phyloP scores from a whole-genome alignment of 2,888 invertebrate genomes.

The Colletes collaris region DNA sequence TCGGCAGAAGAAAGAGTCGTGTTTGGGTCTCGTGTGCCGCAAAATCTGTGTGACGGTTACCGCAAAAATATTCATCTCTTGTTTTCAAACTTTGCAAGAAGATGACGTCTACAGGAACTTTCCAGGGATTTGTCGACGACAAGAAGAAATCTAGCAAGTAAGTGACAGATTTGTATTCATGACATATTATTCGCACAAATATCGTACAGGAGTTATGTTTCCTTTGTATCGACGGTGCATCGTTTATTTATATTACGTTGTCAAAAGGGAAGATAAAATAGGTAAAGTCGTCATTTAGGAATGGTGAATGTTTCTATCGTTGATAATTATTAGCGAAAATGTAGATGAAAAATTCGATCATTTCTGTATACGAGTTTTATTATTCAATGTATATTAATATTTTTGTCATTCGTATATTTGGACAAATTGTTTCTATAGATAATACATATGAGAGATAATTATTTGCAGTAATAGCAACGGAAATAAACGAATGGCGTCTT shows the following conservation, averaged over 20 bases:
- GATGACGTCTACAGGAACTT: constrained; percentile 87
- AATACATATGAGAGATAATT: not conserved
- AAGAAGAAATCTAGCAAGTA: constrained; percentile 88
- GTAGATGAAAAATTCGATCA: not conserved
- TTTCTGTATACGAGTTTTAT: constrained; percentile 18
- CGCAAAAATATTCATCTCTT: constrained; percentile 21
- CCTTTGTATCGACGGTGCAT: constrained; percentile 23
- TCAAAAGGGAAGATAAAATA: not conserved
- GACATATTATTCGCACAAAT: constrained; percentile 27
- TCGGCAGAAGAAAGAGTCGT: constrained; percentile 69
- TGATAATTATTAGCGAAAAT: not conserved
- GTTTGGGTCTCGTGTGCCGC: constrained; percentile 68
- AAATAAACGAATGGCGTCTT: constrained; percentile 44
- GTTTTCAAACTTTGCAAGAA: constrained; percentile 48
- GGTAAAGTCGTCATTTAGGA: not conserved
- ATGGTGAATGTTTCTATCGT: not conserved
- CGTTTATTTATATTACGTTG: constrained; percentile 26
- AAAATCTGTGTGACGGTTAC: constrained; percentile 55
- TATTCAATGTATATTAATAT: not conserved
- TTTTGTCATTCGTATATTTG: not conserved
- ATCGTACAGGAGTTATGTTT: constrained; percentile 16
- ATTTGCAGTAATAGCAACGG: constrained; percentile 8
- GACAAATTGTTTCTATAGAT: not conserved
- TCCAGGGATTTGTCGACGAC: constrained; percentile 85
- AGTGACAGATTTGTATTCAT: constrained; percentile 75